Evolutionary conservation across 2,888 invertebrate species (phyloP).

Genomic region (Stenchaetothrips biformis): DNA sequence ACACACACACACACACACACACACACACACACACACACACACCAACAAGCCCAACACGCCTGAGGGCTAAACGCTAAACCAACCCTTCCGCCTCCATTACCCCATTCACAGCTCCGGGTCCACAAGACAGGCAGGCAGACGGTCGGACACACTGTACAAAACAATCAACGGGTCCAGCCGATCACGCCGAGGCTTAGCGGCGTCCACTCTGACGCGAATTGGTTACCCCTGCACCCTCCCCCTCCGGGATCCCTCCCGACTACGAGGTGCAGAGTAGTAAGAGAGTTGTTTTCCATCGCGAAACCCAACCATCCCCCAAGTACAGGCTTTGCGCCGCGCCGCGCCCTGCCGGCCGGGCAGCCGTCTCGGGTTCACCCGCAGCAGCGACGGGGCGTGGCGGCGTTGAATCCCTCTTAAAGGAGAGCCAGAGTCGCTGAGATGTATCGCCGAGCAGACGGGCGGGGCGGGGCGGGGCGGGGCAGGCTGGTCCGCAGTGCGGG

Average conservation of each 20-base stretch:
- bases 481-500: slow-evolving; percentile 29
- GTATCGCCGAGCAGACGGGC: background rate
- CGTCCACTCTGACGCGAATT: too few species aligned
- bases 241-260: background rate
- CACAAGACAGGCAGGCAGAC: background rate
- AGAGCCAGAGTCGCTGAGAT: background rate
- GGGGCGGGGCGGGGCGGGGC: background rate
- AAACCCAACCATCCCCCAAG: slow-evolving; percentile 31
- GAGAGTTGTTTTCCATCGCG: slow-evolving; percentile 27
- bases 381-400: slow-evolving; percentile 34
- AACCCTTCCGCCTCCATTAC: background rate
- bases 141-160: background rate
- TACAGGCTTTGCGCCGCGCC: slow-evolving; percentile 32
- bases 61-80: too few species aligned
- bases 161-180: background rate
- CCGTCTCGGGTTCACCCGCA: slow-evolving; percentile 32
- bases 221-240: background rate
- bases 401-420: background rate
- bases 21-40: background rate
- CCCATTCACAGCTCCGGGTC: too few species aligned
- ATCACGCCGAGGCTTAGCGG: background rate
- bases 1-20: background rate
- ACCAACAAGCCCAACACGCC: background rate
- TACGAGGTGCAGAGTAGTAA: slow-evolving; percentile 19
- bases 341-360: slow-evolving; percentile 28